Evolutionary conservation across 2,113 vertebrate genomes (phyloP), one percentile per base, ranked within the genome.

Genomic region (Dicrurus megarhynchus): DNA sequence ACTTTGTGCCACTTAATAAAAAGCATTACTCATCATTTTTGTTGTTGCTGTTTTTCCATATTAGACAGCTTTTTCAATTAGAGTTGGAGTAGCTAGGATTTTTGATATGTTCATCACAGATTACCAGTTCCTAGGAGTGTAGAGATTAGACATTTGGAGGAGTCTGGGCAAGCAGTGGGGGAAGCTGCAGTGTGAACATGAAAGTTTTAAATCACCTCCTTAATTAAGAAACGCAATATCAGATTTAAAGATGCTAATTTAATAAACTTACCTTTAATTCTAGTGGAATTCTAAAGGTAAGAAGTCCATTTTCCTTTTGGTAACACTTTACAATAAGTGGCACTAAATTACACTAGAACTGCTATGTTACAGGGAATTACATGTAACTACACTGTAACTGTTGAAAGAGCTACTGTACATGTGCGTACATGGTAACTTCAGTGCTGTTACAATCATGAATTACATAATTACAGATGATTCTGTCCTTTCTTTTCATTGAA

Each of bases 301-400:
- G 96, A 96, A 86, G 87, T 93, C 81, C 87, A 26, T 96, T 94
- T 97, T 97, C 96, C 93, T 96, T 96, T 97, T 97, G 96, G 98
- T 98, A 98, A 98, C 98, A 98, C 98, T 98, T 98, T 98, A 98
- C 97, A 98, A 76, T 98, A 98, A 98, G 98, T 98, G 98, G 98
- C 98, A 98, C 98, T 98, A 98, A 98, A 98, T 98, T 97, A 98
- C 98, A 98, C 98, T 95, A 97, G 96, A 98, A 98, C 98, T 97
- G 97, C 96, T 98, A 98, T 98, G 98, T 98, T 98, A 98, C 98
- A 98, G 97, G 98, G 98, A 98, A 98, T 98, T 98, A 96, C 97
- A 98, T 97, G 98, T 97, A 98, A 97, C 97, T 97, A 97, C 94
- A 96, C 97, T 98, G 96, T 97, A 97, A 95, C 96, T 95, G 90